Evolutionary conservation across 2,888 invertebrate genomes (phyloP).

Genomic region (Argyresthia goedartella): DNA sequence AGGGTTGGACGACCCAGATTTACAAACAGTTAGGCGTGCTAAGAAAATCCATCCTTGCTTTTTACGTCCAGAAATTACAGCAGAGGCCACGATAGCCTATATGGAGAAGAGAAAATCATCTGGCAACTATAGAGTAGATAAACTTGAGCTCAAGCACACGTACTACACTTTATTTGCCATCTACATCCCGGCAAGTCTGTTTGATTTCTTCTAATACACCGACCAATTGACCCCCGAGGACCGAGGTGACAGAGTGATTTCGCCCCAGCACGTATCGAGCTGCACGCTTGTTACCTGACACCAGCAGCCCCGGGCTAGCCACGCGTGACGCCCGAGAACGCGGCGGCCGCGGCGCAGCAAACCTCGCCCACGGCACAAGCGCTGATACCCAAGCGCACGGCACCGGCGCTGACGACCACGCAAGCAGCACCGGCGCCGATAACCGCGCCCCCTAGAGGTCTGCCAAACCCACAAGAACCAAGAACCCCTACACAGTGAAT

Average conservation of each 20-base stretch:
- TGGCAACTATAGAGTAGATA: conserved; percentile 7
- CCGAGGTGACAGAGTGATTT: not conserved
- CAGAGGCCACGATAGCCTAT: not conserved
- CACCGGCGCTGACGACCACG: too few species aligned
- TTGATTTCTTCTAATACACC: not conserved
- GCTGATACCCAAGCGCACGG: too few species aligned
- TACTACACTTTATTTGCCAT: not conserved
- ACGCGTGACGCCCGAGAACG: too few species aligned
- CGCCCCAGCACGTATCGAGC: not conserved
- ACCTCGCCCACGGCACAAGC: too few species aligned
- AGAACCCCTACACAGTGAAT: too few species aligned
- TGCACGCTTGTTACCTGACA: not conserved
- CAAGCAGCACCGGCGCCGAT: too few species aligned
- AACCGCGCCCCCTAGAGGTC: too few species aligned
- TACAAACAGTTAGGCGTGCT: not conserved
- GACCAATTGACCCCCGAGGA: not conserved
- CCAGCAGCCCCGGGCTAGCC: not conserved
- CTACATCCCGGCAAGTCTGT: not conserved
- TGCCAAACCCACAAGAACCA: too few species aligned
- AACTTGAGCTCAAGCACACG: not conserved
- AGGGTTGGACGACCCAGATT: not conserved
- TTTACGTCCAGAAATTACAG: not conserved
- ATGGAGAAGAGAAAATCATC: conserved; percentile 4
- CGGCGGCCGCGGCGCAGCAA: too few species aligned
- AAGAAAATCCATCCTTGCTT: not conserved